Conservation (phyloP, 1,140 invertebrate genomes). For the Drosophila saltans region DNA sequence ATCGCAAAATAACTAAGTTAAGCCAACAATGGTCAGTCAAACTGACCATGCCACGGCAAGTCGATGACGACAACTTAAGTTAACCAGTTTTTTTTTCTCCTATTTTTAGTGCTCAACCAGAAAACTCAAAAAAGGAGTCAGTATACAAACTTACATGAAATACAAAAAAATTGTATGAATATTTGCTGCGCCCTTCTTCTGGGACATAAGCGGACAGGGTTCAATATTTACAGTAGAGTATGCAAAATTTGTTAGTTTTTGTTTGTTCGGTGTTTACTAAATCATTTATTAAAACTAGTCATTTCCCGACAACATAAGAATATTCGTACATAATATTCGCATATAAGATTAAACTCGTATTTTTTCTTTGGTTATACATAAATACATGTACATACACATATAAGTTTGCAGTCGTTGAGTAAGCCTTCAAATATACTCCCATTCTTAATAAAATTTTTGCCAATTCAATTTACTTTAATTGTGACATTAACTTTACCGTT, state of each 20-base stretch:
- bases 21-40: conserved; percentile 29
- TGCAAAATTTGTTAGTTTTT: too few species aligned
- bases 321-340: too few species aligned
- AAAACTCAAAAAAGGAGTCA: conserved; percentile 32
- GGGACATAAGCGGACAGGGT: too few species aligned
- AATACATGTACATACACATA: too few species aligned
- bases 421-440: too few species aligned
- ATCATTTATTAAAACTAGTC: too few species aligned
- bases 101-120: conserved; percentile 43
- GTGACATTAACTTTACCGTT: conserved; percentile 16
- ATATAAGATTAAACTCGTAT: too few species aligned
- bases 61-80: conserved; percentile 32
- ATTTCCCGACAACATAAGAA: too few species aligned
- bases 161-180: neutral
- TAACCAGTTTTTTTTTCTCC: conserved; percentile 51
- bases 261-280: too few species aligned
- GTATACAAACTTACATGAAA: neutral
- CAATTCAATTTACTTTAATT: conserved; percentile 27
- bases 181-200: neutral
- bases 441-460: neutral
- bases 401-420: too few species aligned
- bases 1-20: conserved; percentile 28
- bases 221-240: too few species aligned
- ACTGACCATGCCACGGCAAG: conserved; percentile 47
- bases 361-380: too few species aligned